Percentiles rank a stretch among this genome's conserved stretches.
phyloP scores from a whole-genome alignment of 1,140 invertebrate species.

The Aphaenogaster floridana region DNA sequence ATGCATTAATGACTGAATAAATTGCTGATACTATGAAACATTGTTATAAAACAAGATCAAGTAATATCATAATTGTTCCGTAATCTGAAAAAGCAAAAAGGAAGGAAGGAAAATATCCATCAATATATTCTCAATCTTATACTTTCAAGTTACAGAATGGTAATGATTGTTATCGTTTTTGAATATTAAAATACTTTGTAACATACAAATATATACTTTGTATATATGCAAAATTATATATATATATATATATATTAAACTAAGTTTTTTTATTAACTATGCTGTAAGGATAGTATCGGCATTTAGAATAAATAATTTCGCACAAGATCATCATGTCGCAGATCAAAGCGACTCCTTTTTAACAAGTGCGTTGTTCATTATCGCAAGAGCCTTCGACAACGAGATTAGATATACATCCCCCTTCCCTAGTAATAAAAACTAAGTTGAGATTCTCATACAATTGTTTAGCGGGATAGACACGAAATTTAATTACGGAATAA shows the following conservation, averaged over 20 bases:
- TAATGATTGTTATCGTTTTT: background rate
- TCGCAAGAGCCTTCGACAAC: conserved; percentile 72
- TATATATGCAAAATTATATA: too few relatives aligned
- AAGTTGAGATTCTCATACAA: conserved; percentile 68
- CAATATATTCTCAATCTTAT: background rate
- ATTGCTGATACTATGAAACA: background rate
- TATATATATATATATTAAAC: too few relatives aligned
- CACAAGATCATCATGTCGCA: conserved; percentile 20
- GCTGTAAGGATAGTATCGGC: conserved; percentile 43
- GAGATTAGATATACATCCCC: conserved; percentile 73
- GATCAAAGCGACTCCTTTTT: conserved; percentile 51
- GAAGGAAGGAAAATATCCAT: background rate
- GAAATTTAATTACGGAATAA: conserved; percentile 69
- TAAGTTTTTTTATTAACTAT: conserved; percentile 10
- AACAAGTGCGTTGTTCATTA: conserved; percentile 55
- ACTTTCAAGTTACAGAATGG: background rate
- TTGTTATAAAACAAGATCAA: conserved; percentile 11
- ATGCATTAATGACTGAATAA: conserved; percentile 8
- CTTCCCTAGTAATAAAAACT: conserved; percentile 65
- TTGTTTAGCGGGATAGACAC: conserved; percentile 61
- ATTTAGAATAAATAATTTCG: conserved; percentile 72
- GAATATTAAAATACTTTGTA: conserved; percentile 21
- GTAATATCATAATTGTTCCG: background rate
- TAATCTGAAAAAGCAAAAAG: background rate
- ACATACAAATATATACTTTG: background rate